These are phyloP conservation scores for Drosophila eugracilis DNA, from an alignment of 1,140 invertebrate genomes.

Conservation along the genomic window DNA sequence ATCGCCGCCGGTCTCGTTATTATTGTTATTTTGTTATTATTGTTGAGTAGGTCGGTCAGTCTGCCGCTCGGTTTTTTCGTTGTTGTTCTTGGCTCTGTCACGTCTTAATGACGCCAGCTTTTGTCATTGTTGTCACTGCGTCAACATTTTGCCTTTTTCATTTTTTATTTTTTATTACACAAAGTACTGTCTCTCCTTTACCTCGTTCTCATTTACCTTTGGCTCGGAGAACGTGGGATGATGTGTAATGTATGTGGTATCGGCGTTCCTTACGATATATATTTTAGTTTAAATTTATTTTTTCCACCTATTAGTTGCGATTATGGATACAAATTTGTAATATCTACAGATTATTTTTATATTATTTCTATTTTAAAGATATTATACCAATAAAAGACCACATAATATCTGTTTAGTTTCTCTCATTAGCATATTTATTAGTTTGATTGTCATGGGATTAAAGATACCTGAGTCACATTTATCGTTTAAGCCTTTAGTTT, in stretches of 20 bases:
- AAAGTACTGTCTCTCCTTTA: conserved; percentile 12
- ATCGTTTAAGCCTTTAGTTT: too few species aligned
- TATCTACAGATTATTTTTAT: too few species aligned
- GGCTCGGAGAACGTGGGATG: background rate
- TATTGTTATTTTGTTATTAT: conserved; percentile 43
- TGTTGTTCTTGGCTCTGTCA: conserved; percentile 52
- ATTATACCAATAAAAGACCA: too few species aligned
- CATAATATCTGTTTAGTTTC: background rate
- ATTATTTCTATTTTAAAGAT: too few species aligned
- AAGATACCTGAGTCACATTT: too few species aligned
- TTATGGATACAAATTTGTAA: too few species aligned
- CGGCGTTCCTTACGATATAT: too few species aligned
- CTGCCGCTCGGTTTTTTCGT: conserved; percentile 19
- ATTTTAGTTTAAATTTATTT: too few species aligned
- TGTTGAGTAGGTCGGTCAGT: conserved; percentile 47
- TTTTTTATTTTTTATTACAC: conserved; percentile 14
- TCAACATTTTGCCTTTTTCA: conserved; percentile 32
- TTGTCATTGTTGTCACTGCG: conserved; percentile 31
- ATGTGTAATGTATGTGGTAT: too few species aligned
- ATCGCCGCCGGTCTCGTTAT: conserved; percentile 12
- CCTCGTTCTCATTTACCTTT: conserved; percentile 32
- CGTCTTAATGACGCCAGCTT: conserved; percentile 45
- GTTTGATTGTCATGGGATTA: too few species aligned
- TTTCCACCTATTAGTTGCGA: too few species aligned
- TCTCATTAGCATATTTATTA: background rate